Conservation (phyloP, 2,113 vertebrate species). For the Physeter macrocephalus region DNA sequence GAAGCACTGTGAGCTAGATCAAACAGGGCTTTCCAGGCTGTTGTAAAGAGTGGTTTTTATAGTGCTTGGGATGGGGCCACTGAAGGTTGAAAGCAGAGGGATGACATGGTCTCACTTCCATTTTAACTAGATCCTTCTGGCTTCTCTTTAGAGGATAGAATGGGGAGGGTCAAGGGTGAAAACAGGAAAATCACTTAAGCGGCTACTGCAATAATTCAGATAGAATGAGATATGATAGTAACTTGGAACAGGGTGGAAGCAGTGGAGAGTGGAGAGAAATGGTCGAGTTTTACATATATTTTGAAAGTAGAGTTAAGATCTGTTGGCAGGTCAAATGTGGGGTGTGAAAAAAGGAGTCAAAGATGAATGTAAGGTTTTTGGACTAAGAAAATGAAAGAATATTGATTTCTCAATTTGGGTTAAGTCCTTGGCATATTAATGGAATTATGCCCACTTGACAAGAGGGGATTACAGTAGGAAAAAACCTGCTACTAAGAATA, state of each 20-base stretch:
- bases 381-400: background rate
- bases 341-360: background rate
- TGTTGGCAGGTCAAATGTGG: background rate
- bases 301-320: background rate
- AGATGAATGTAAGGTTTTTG: background rate
- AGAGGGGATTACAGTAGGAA: background rate
- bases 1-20: background rate
- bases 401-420: background rate
- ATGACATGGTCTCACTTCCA: background rate
- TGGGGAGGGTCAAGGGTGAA: background rate
- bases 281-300: background rate
- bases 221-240: background rate
- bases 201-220: background rate
- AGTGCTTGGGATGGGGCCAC: background rate
- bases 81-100: background rate
- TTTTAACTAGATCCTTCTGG: background rate
- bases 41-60: background rate
- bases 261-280: background rate
- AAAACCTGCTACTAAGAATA: background rate
- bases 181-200: background rate
- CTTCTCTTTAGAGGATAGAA: background rate
- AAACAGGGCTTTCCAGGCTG: background rate
- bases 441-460: background rate
- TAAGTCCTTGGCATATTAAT: background rate
- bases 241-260: background rate